These are phyloP conservation scores for Tapera naevia DNA, from an alignment of 2,797 vertebrate genomes.

Conservation along the genomic window DNA sequence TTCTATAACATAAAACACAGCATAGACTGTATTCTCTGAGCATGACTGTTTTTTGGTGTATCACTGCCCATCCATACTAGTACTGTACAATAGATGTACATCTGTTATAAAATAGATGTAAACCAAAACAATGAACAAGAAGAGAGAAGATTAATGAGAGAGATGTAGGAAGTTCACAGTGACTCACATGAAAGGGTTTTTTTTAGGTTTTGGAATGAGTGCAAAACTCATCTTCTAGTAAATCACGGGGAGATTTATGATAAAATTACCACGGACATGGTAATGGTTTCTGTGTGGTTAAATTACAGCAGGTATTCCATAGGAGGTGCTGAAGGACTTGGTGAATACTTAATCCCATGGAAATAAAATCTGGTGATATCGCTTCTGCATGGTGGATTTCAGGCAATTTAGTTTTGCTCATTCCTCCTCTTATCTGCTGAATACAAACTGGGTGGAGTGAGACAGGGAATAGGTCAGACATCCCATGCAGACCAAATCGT, in stretches of 20 bases:
- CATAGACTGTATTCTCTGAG: not conserved
- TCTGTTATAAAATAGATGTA: not conserved
- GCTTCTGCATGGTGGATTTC: not conserved
- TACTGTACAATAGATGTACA: not conserved
- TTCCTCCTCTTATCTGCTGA: not conserved
- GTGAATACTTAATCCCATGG: not conserved
- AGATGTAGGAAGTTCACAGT: not conserved
- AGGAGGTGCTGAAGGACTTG: not conserved
- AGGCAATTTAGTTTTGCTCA: not conserved
- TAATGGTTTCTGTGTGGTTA: not conserved
- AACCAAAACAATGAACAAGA: not conserved
- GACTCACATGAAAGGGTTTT: not conserved
- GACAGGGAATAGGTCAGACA: not conserved
- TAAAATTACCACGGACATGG: too few relatives aligned
- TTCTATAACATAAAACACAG: not conserved
- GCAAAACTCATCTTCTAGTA: not conserved
- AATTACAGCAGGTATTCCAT: not conserved
- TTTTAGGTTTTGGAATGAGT: not conserved
- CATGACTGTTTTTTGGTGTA: not conserved
- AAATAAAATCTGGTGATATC: not conserved
- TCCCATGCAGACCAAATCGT: not conserved
- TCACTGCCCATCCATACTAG: not conserved
- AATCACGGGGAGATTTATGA: not conserved
- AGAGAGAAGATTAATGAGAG: not conserved
- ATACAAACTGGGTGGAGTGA: not conserved